Percentiles rank a stretch among this genome's conserved stretches.
Conservation (phyloP, 2,113 vertebrate genomes). For the Sitta europaea region DNA sequence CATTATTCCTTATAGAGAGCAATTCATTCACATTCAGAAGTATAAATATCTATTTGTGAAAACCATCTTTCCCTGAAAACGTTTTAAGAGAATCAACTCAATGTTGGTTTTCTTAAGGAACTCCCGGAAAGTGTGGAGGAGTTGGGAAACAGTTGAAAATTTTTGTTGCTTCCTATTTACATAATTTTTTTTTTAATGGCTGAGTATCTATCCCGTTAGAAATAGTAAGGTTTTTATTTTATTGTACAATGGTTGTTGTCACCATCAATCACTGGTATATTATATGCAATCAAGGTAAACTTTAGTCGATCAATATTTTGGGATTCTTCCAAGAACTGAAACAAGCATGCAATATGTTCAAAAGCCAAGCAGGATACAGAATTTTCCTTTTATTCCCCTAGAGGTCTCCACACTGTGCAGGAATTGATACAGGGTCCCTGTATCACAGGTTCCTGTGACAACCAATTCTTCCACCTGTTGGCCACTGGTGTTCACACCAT, state of each 20-base stretch:
- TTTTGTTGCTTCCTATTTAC: background rate
- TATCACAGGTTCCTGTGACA: background rate
- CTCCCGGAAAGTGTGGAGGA: fast-evolving
- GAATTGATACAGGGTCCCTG: background rate
- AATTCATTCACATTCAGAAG: background rate
- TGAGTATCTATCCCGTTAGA: background rate
- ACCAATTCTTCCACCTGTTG: background rate
- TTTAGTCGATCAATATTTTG: background rate
- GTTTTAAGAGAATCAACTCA: background rate
- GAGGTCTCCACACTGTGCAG: background rate
- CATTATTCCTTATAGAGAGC: background rate
- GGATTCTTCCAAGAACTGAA: background rate
- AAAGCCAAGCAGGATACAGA: background rate
- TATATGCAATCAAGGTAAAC: background rate
- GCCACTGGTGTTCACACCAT: background rate
- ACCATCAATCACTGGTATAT: background rate
- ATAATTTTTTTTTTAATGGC: background rate
- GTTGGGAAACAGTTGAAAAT: background rate
- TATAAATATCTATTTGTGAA: background rate
- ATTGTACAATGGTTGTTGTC: background rate
- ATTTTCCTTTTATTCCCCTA: background rate
- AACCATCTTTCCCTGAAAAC: background rate
- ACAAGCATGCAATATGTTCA: background rate
- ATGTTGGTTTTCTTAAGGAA: background rate
- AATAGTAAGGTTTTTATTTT: background rate